A percentile compares a stretch with the other conserved stretches of the same genome.
phyloP scores from a whole-genome alignment of 2,797 vertebrate genomes.

The Sorex maritimensis region DNA sequence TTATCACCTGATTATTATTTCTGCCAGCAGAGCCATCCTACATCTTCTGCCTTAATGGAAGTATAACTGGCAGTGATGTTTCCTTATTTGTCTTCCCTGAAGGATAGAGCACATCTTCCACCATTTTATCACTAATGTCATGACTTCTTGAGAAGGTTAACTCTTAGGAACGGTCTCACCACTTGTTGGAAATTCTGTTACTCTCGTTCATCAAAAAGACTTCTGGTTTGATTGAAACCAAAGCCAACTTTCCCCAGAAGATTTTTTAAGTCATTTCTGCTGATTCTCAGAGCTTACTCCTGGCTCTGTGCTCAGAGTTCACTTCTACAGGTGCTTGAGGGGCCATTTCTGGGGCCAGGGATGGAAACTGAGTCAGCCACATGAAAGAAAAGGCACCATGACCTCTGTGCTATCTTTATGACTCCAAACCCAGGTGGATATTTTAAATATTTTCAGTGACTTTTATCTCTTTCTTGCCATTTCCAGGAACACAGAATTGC shows the following conservation, averaged over 20 bases:
- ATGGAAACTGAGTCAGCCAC: too few relatives aligned
- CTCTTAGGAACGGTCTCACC: neutral
- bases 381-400: too few relatives aligned
- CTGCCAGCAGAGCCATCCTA: neutral
- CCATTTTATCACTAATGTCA: neutral
- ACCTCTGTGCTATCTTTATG: too few relatives aligned
- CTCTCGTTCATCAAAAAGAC: constrained; percentile 38
- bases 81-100: neutral
- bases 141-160: constrained; percentile 21
- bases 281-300: too few relatives aligned
- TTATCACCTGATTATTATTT: neutral
- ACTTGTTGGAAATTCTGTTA: constrained; percentile 5
- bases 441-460: constrained; percentile 33
- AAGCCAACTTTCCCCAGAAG: constrained; percentile 4
- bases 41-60: neutral
- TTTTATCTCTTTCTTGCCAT: constrained; percentile 47
- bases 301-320: too few relatives aligned
- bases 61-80: neutral
- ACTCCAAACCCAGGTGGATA: too few relatives aligned
- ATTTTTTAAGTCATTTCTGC: too few relatives aligned
- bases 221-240: neutral
- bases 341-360: too few relatives aligned
- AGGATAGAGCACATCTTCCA: neutral
- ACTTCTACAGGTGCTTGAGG: too few relatives aligned
- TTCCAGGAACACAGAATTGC: constrained; percentile 4